These are phyloP conservation scores for Hyposoter didymator DNA, from an alignment of 2,888 invertebrate species.

Conservation along the genomic window DNA sequence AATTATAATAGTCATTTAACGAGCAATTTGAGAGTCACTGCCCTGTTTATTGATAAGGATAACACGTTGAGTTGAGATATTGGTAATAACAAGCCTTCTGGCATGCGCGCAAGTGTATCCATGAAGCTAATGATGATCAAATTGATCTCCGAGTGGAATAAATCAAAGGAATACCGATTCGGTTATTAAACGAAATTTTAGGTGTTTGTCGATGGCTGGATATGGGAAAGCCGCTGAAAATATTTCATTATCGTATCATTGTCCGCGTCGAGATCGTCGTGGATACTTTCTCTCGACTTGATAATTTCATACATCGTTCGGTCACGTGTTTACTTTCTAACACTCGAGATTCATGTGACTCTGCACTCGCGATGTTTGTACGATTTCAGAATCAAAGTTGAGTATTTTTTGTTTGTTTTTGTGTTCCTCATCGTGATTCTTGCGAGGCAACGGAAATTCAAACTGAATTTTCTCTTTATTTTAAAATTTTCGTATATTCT, in stretches of 20 bases:
- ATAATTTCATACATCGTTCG: constrained; percentile 34
- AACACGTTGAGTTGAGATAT: constrained; percentile 19
- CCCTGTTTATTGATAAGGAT: constrained; percentile 66
- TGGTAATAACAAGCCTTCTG: constrained; percentile 31
- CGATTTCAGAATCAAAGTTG: not conserved
- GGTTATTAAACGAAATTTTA: not conserved
- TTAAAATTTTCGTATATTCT: constrained; percentile 74
- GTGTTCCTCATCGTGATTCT: no score
- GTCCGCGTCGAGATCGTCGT: not conserved
- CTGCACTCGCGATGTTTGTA: not conserved
- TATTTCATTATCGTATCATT: constrained; percentile 32
- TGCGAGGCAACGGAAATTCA: not conserved
- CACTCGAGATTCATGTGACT: constrained; percentile 18
- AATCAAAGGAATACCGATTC: not conserved
- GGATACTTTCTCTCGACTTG: constrained; percentile 47
- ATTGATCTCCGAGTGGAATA: constrained; percentile 9
- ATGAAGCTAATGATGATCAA: constrained; percentile 20
- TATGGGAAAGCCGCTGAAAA: constrained; percentile 1
- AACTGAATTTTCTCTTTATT: not conserved
- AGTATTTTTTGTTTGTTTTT: not conserved
- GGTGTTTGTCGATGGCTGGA: not conserved
- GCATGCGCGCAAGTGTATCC: constrained; percentile 21
- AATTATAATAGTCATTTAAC: constrained; percentile 68
- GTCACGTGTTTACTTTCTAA: constrained; percentile 31
- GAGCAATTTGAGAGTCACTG: constrained; percentile 74